Evolutionary conservation across 2,888 invertebrate genomes (phyloP).

Genomic region (Loripinus fragilis): DNA sequence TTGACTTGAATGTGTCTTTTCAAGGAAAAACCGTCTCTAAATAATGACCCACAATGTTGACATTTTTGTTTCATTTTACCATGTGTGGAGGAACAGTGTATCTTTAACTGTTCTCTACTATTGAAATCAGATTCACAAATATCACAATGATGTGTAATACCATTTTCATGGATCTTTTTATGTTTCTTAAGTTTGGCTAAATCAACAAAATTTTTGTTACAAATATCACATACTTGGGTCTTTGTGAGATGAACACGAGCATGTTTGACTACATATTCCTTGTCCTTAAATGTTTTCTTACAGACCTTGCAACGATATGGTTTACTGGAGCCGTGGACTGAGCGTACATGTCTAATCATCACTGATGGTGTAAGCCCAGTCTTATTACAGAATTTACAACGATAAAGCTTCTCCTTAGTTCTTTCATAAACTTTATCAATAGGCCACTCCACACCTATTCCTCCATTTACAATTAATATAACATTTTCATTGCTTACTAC

Average conservation of each 20-base stretch:
- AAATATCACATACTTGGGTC: background rate
- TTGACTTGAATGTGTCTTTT: background rate
- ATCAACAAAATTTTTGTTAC: background rate
- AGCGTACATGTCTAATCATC: background rate
- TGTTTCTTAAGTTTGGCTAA: background rate
- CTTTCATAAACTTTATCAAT: slow-evolving; percentile 2
- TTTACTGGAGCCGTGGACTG: background rate
- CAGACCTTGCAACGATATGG: background rate
- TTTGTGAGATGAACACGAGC: background rate
- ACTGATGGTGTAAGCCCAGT: background rate
- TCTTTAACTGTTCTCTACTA: background rate
- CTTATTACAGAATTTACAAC: background rate
- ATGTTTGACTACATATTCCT: background rate
- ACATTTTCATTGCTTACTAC: background rate
- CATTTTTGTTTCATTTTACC: background rate
- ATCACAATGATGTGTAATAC: background rate
- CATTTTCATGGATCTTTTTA: background rate
- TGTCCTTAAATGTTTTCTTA: background rate
- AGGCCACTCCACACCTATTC: background rate
- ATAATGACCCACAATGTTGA: background rate
- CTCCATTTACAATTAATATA: background rate
- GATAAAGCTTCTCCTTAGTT: background rate
- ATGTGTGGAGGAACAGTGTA: background rate
- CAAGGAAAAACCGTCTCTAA: background rate
- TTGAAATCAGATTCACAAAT: background rate